Evolutionary conservation across 23 tunicate species (phyloP).

Genomic region (Aplidium turbinatum): DNA sequence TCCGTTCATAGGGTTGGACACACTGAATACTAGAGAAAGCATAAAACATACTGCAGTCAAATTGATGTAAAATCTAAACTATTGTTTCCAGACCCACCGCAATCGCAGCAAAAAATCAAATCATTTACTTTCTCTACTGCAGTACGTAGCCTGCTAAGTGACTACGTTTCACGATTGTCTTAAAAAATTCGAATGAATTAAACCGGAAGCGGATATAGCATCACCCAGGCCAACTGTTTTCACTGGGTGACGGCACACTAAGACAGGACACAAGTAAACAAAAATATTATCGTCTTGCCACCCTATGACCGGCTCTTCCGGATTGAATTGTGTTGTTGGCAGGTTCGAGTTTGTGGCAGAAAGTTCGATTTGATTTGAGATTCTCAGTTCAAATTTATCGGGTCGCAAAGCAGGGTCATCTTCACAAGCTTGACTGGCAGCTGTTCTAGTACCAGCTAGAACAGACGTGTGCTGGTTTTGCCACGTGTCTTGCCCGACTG

Average conservation of each 20-base stretch:
- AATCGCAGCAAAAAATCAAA: no score
- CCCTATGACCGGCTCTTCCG: conserved; percentile 27
- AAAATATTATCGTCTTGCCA: conserved; percentile 41
- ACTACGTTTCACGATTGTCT: no score
- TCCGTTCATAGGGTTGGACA: no score
- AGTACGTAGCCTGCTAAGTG: no score
- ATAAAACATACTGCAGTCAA: no score
- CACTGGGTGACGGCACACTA: conserved; percentile 73
- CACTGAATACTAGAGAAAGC: no score
- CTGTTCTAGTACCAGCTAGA: conserved; percentile 71
- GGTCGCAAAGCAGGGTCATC: conserved; percentile 52
- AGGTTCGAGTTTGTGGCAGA: conserved; percentile 18
- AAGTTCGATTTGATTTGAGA: conserved; percentile 36
- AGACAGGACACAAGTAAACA: conserved; percentile 55
- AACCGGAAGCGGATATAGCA: conserved; percentile 74
- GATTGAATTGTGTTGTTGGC: conserved; percentile 28
- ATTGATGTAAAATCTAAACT: no score
- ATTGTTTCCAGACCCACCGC: no score
- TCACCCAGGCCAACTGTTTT: conserved; percentile 96
- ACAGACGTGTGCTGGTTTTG: conserved; percentile 55
- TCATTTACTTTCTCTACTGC: no score
- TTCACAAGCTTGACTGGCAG: conserved; percentile 86
- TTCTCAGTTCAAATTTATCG: conserved; percentile 56
- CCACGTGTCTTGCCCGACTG: conserved; percentile 49
- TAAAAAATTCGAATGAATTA: conserved; percentile 62